These are phyloP conservation scores for Diplodus puntazzo DNA, from an alignment of 2,797 vertebrate species.

Conservation along the genomic window DNA sequence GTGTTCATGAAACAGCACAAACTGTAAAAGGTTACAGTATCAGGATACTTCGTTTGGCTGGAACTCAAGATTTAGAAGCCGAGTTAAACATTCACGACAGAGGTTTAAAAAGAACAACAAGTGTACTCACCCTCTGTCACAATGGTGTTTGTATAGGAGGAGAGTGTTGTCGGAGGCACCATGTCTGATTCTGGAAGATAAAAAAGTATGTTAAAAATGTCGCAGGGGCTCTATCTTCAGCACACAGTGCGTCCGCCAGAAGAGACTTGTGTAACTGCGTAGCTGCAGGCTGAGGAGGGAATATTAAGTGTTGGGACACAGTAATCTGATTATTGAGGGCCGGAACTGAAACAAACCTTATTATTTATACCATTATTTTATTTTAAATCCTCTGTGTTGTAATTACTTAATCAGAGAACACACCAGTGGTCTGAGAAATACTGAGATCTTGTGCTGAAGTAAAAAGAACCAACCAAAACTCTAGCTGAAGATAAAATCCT, in stretches of 20 bases:
- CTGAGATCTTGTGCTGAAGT: neutral
- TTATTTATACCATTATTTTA: conserved; percentile 3
- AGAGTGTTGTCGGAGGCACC: conserved; percentile 18
- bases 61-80: neutral
- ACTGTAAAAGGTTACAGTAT: neutral
- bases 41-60: neutral
- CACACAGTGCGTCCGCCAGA: neutral
- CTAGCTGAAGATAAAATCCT: neutral
- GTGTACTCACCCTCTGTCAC: conserved; percentile 46
- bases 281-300: conserved; percentile 31
- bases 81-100: neutral
- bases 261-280: conserved; percentile 51
- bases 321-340: conserved; percentile 72
- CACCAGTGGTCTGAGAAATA: neutral
- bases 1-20: conserved; percentile 26
- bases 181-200: conserved; percentile 63
- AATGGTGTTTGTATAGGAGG: neutral
- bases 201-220: conserved; percentile 51
- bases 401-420: conserved; percentile 34
- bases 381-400: conserved; percentile 37
- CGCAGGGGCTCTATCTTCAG: conserved; percentile 13
- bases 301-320: conserved; percentile 49
- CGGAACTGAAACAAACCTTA: conserved; percentile 38
- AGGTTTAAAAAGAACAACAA: neutral
- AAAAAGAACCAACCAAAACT: no score